Base-by-base conservation (phyloP, 2,113 vertebrate species). In the Trogon melanurus region DNA sequence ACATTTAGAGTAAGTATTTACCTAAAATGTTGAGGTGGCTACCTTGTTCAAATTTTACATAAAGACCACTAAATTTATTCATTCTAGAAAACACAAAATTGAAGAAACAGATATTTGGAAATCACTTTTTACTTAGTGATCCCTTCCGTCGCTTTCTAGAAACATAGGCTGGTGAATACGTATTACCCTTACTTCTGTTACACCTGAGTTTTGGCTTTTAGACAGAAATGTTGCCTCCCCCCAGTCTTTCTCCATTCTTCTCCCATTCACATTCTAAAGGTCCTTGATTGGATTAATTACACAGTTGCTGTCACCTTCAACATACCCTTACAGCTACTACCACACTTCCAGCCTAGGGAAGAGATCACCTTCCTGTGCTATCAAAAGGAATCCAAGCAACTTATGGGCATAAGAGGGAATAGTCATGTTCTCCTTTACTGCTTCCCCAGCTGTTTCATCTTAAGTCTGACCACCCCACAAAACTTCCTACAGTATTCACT, bases 211-310 rank as follows among this genome's bases (percentile, higher is more conserved):
- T 17, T 14, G 56, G 16, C 16, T 47, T 75, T 56, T 25, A 72
- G 9, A 53, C 5, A 54, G n/a, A 78, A 26, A 8, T 3, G 3
- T 26, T 34, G 10, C 5, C 5, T 58, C 6, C 2, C 4, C 1
- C 1, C 4, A 30, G 6, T 67, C 1, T 60, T 72, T 71, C 36
- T 11, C 10, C 3, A 0, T 36, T 79, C 32, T 67, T 62, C 54
- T 2, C 1, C 9, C 2, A 4, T 30, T 48, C 3, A 0, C 29
- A 75, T 0, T 76, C 22, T 34, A 72, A 85, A 85, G 7, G 11
- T 32, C 20, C 5, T 61, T 53, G 16, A 69, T 1, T 32, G 27
- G 8, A 84, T 29, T 51, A 72, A 51, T 5, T 18, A 91, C 79
- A 23, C 11, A 79, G 14, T 36, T 0, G 3, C 3, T 18, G n/a